A percentile compares a stretch with the other conserved stretches of the same genome.
Conservation (phyloP, 2,888 invertebrate species). For the Cheilosia vulpina region DNA sequence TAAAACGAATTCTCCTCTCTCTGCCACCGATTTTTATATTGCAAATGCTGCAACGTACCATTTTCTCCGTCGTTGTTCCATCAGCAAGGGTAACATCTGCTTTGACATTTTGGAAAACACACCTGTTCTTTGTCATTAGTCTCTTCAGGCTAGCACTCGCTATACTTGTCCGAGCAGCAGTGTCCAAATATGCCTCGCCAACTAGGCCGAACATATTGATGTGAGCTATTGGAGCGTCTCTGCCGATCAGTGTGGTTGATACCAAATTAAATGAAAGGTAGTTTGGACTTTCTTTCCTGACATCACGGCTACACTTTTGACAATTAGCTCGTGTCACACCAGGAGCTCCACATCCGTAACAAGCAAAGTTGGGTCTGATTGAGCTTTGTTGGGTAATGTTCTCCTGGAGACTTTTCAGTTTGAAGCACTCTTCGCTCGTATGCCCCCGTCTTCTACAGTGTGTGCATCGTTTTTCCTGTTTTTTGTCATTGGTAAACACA, state of each 20-base stretch:
- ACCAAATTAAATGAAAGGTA: constrained; percentile 10
- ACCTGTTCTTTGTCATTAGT: constrained; percentile 32
- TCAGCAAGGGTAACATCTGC: constrained; percentile 54
- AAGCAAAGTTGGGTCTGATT: not conserved
- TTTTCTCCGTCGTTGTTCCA: constrained; percentile 34
- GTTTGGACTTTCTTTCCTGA: not conserved
- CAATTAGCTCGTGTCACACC: constrained; percentile 33
- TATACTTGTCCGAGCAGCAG: not conserved
- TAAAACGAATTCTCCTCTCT: constrained; percentile 60
- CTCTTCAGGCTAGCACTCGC: constrained; percentile 31
- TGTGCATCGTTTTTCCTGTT: not conserved
- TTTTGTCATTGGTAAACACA: not conserved
- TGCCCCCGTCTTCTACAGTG: constrained; percentile 6
- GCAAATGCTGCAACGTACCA: constrained; percentile 50
- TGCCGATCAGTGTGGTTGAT: constrained; percentile 42
- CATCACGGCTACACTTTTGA: not conserved
- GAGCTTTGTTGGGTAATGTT: not conserved
- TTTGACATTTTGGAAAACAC: constrained; percentile 42
- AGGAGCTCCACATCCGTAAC: constrained; percentile 44
- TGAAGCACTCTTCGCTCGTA: constrained; percentile 4
- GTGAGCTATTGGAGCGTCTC: constrained; percentile 44
- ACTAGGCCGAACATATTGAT: constrained; percentile 37
- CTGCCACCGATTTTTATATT: constrained; percentile 56
- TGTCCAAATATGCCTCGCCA: constrained; percentile 15
- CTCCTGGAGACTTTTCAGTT: not conserved